A percentile compares a stretch with the other conserved stretches of the same genome.
Conservation (phyloP, 2,888 invertebrate genomes). For the Napeogenes inachia region DNA sequence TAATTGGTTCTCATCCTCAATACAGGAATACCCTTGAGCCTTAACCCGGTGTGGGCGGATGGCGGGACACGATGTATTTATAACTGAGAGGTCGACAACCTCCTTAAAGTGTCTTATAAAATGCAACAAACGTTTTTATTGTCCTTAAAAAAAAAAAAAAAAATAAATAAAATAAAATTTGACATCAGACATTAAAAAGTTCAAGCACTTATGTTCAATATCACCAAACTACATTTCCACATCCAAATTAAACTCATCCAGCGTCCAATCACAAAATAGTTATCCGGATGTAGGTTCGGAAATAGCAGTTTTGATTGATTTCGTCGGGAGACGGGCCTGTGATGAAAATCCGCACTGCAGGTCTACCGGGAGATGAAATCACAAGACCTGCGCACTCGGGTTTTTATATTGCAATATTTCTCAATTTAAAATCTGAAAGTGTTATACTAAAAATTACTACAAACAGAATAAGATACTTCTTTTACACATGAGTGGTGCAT, state of each 20-base stretch:
- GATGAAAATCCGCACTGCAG: slow-evolving; percentile 25
- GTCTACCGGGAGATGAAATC: slow-evolving; percentile 4
- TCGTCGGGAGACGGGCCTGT: slow-evolving; percentile 37
- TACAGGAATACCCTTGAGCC: slow-evolving; percentile 55
- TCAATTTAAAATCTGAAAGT: slow-evolving; percentile 27
- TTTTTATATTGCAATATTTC: not conserved
- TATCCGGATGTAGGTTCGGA: slow-evolving; percentile 50
- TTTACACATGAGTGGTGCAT: slow-evolving; percentile 32
- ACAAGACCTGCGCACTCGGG: slow-evolving; percentile 1
- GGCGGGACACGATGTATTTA: slow-evolving; percentile 59
- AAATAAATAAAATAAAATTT: not conserved
- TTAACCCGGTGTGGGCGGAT: slow-evolving; percentile 65
- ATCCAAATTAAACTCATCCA: slow-evolving; percentile 18
- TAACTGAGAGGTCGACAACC: slow-evolving; percentile 61
- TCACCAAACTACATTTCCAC: slow-evolving; percentile 9
- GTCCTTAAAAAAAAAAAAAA: too few species aligned
- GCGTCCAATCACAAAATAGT: slow-evolving; percentile 27
- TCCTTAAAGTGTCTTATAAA: slow-evolving; percentile 36
- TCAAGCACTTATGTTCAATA: too few species aligned
- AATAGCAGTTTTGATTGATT: slow-evolving; percentile 62
- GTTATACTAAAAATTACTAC: slow-evolving; percentile 27
- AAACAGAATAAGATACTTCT: slow-evolving; percentile 8
- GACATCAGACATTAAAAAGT: not conserved
- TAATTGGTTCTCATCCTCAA: slow-evolving; percentile 10
- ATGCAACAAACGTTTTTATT: slow-evolving; percentile 20